Evolutionary conservation across 2,113 vertebrate genomes (phyloP), one percentile per base, ranked within the genome.

Genomic region (Lota lota): DNA sequence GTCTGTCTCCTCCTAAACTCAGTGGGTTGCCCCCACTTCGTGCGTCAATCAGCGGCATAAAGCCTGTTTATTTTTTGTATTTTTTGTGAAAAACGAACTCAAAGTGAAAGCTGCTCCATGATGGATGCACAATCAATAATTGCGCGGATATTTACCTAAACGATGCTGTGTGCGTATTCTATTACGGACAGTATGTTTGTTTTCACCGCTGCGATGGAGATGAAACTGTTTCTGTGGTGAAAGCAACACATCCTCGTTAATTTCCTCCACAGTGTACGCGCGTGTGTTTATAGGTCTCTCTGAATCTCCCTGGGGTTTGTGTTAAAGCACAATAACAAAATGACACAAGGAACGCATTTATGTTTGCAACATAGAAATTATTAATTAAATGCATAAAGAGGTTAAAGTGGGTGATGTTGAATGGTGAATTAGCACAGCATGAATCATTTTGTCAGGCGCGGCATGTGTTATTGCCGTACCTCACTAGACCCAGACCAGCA

Each of bases 371-470:
- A 10, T 5, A 10, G 3, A 63, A 74, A 66, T 70, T 72, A 87
- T 82, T 62, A 80, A 81, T 71, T 72, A 64, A 67, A 68, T 8
- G 5, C 62, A 77, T 68, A 67, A 61, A 69, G 62, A 79, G 65
- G 69, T 82, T 77, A 79, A 81, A 80, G 66, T 77, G 51, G 67
- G n/a, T 66, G 75, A 73, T 56, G 69, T 68, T 66, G 76, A 75
- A 68, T 86, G 85, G 82, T 84, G 81, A 76, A 89, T 90, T 83
- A 78, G 73, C 69, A 20, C 79, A 61, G 79, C 80, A 82, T 87
- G 76, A 85, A 83, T 87, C 82, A 85, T 73, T 84, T 79, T 82
- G 77, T 86, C 85, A 89, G 73, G 74, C 76, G 66, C 70, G 70
- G 22, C 74, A 59, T 70, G 66, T 84, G 28, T 5, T 28, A 89